Evolutionary conservation across 2,797 vertebrate genomes (phyloP).

Genomic region (Rallus crepitans): DNA sequence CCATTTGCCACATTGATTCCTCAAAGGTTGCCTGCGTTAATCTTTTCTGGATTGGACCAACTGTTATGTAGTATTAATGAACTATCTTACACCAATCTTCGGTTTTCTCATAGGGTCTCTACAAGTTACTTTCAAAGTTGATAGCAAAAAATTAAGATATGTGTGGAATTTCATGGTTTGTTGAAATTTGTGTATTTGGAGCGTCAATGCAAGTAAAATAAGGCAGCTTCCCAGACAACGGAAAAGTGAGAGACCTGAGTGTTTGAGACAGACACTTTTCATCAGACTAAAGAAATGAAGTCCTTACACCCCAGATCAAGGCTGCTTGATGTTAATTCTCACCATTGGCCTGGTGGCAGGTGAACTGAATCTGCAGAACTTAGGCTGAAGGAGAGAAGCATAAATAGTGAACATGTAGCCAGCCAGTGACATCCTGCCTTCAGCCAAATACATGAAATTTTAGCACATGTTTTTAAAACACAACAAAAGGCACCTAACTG

Average conservation of each 20-base stretch:
- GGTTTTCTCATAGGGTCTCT: not conserved
- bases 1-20: not conserved
- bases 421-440: not conserved
- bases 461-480: not conserved
- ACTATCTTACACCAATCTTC: not conserved
- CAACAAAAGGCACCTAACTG: not conserved
- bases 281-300: not conserved
- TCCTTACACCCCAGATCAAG: not conserved
- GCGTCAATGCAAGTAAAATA: not conserved
- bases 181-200: not conserved
- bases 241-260: not conserved
- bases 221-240: not conserved
- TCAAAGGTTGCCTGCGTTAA: not conserved
- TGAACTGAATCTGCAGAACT: not conserved
- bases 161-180: not conserved
- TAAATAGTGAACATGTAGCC: not conserved
- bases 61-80: not conserved
- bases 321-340: not conserved
- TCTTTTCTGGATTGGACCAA: not conserved
- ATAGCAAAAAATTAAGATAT: not conserved
- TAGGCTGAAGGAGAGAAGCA: not conserved
- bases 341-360: not conserved
- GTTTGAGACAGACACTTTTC: not conserved
- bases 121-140: not conserved
- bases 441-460: not conserved